Base-by-base conservation (phyloP, 2,113 vertebrate genomes). In the Acinonyx jubatus region DNA sequence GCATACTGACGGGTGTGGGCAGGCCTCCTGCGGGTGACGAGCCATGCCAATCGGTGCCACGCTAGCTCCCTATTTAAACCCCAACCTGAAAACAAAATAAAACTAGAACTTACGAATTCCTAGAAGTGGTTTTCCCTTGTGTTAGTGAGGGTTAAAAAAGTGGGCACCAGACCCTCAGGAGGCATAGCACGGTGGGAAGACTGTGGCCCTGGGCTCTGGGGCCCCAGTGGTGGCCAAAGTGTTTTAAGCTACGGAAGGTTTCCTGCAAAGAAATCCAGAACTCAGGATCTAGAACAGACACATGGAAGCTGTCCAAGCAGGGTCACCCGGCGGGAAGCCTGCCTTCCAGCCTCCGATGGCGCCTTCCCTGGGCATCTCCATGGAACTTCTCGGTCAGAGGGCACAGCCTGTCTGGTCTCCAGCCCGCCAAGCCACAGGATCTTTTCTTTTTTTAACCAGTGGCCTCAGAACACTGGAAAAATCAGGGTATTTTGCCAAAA, bases 191-290 rank as follows among this genome's bases (percentile, higher is more conserved):
- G 21, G 68, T 33, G 18, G 8, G 29, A 65, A 71, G 65, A 93
- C 9, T 41, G 14, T 2, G 3, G 36, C 52, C 50, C 50, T 25
- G 12, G 55, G 27, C 48, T 33, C 4, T 8, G 12, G 63, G 29
- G 0, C 57, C 50, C 19, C 19, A 18, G 38, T 0, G 23, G 61
- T 74, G 2, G 10, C 29, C 45, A 76, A 61, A 91, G 57, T 7
- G 21, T 33, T 89, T 63, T 31, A 3, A 73, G 73, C 9, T 13
- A 25, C 15, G 3, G 4, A 55, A 55, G 33, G 15, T 87, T 80
- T 86, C 81, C 50, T 52, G 55, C n/a, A 76, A 45, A 84, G 76
- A 61, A 91, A 95, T 66, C 25, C 80, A 50, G 52, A 84, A 45
- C n/a, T 38, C 76, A 6, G 3, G 4, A 6, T 29, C 9, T 12